Percentiles rank a stretch among this genome's conserved stretches.
phyloP scores from a whole-genome alignment of 1,140 invertebrate species.

The Halesus radiatus region DNA sequence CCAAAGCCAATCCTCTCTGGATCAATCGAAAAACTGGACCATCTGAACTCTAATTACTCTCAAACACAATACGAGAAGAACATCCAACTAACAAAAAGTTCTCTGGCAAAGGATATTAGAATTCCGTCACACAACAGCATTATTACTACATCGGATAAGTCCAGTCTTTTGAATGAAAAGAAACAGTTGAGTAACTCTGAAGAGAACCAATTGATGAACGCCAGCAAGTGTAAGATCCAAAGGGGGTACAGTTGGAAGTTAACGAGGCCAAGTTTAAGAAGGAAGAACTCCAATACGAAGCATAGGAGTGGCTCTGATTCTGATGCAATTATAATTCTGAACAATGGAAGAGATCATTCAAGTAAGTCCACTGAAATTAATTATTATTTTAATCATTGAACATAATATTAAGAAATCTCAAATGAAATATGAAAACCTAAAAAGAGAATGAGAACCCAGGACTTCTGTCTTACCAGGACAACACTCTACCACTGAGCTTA shows the following conservation, averaged over 20 bases:
- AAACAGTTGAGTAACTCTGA: conserved; percentile 44
- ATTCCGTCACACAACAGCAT: conserved; percentile 63
- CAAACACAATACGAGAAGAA: conserved; percentile 67
- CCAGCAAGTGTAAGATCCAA: conserved; percentile 72
- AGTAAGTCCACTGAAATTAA: too few relatives aligned
- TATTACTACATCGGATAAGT: conserved; percentile 66
- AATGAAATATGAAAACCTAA: too few relatives aligned
- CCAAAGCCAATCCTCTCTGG: conserved; percentile 47
- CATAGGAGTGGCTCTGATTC: conserved; percentile 73
- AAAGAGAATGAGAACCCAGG: too few relatives aligned
- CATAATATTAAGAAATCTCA: too few relatives aligned
- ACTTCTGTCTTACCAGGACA: too few relatives aligned
- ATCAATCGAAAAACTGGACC: conserved; percentile 51
- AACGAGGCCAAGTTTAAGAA: conserved; percentile 75
- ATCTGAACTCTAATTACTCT: conserved; percentile 56
- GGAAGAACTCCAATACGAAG: conserved; percentile 68
- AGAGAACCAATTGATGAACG: conserved; percentile 57
- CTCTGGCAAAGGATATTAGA: conserved; percentile 50
- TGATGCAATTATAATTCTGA: conserved; percentile 73
- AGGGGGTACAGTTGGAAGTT: conserved; percentile 80
- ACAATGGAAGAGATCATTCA: conserved; percentile 78
- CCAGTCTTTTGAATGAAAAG: conserved; percentile 63
- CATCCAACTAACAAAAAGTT: conserved; percentile 62
- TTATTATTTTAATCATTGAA: too few relatives aligned
- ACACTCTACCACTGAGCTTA: too few relatives aligned